These are phyloP conservation scores for Trichonephila clavipes DNA, from an alignment of 1,140 invertebrate genomes.

Conservation along the genomic window DNA sequence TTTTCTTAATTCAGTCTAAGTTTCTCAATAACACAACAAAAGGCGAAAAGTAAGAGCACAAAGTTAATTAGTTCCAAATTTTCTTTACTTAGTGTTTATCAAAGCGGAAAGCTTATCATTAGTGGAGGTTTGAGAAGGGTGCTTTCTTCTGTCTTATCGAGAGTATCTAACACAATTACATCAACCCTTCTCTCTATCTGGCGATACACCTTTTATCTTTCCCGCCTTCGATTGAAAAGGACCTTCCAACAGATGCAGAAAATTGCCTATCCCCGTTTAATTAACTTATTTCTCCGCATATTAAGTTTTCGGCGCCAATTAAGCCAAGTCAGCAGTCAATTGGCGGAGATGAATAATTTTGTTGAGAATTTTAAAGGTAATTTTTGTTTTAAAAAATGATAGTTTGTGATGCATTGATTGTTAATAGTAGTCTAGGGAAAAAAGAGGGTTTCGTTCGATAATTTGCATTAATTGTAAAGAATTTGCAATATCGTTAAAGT, in stretches of 20 bases:
- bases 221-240: background rate
- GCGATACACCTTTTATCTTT: background rate
- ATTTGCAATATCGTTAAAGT: no score
- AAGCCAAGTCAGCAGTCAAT: background rate
- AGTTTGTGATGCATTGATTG: no score
- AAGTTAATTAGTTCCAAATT: slow-evolving; percentile 24
- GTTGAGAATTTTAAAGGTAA: background rate
- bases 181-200: background rate
- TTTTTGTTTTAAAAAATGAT: background rate
- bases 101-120: slow-evolving; percentile 38
- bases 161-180: slow-evolving; percentile 27
- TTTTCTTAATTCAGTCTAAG: slow-evolving; percentile 25
- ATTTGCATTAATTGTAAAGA: no score
- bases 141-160: background rate
- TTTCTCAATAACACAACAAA: slow-evolving; percentile 35
- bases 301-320: slow-evolving; percentile 14
- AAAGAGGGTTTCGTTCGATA: no score
- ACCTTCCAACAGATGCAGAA: slow-evolving; percentile 3
- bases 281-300: slow-evolving; percentile 27
- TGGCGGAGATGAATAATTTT: slow-evolving; percentile 10
- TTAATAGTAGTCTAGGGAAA: no score
- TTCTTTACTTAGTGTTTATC: slow-evolving; percentile 20
- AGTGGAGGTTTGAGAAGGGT: background rate
- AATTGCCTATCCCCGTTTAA: background rate
- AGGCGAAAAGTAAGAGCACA: background rate